Conservation (phyloP, 2,797 vertebrate genomes). For the Eremophila alpestris region DNA sequence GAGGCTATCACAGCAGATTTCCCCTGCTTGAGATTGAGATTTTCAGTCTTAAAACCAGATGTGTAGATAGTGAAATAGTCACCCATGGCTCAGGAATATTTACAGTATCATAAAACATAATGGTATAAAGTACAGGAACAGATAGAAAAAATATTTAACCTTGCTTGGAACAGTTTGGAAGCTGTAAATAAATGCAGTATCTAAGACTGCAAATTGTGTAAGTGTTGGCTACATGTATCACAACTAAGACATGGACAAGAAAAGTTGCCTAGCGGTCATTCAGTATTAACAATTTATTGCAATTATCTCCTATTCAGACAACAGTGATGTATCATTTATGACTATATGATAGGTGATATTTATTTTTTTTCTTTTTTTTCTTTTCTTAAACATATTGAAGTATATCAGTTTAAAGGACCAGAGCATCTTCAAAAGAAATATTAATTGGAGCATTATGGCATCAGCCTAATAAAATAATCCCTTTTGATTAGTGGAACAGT, state of each 20-base stretch:
- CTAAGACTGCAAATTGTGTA: not conserved
- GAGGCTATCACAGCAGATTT: not conserved
- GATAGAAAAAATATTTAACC: not conserved
- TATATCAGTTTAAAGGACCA: not conserved
- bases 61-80: not conserved
- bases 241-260: not conserved
- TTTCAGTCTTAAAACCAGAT: not conserved
- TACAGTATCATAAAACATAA: not conserved
- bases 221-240: not conserved
- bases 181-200: not conserved
- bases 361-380: not conserved
- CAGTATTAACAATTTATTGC: not conserved
- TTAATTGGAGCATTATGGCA: not conserved
- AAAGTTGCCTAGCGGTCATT: not conserved
- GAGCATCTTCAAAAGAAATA: constrained; percentile 15
- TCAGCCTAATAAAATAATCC: not conserved
- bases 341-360: not conserved
- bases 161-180: not conserved
- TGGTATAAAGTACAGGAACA: not conserved
- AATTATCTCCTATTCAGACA: not conserved
- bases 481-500: not conserved
- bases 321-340: constrained; percentile 24
- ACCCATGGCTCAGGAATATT: not conserved
- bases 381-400: not conserved
- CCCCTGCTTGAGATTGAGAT: not conserved